phyloP scores from a whole-genome alignment of 2,888 invertebrate species.

The Anorthoa munda region DNA sequence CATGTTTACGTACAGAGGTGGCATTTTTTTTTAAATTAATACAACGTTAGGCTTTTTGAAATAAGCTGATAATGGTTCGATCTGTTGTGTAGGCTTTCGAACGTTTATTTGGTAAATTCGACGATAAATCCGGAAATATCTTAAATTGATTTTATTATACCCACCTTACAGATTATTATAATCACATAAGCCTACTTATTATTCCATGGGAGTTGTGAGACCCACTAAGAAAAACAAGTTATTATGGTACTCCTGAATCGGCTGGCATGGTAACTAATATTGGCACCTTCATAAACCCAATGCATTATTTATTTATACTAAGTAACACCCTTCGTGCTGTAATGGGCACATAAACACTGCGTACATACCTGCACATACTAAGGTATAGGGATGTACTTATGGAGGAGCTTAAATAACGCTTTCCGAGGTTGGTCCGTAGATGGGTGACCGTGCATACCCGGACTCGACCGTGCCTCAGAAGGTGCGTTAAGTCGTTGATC shows the following conservation, averaged over 20 bases:
- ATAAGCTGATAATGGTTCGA: slow-evolving; percentile 15
- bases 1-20: slow-evolving; percentile 4
- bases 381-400: too few species aligned
- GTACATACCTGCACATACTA: too few species aligned
- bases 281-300: slow-evolving; percentile 30
- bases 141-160: background rate
- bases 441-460: too few species aligned
- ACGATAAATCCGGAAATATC: background rate
- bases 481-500: too few species aligned
- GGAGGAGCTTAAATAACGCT: too few species aligned
- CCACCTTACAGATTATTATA: background rate
- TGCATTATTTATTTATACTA: slow-evolving; percentile 36
- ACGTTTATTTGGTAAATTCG: too few species aligned
- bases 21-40: too few species aligned
- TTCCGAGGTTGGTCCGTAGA: too few species aligned
- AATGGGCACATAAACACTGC: slow-evolving; percentile 13
- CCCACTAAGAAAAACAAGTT: slow-evolving; percentile 37
- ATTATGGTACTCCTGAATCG: slow-evolving; percentile 24
- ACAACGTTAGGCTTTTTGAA: slow-evolving; percentile 26
- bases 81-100: slow-evolving; percentile 9
- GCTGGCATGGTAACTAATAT: slow-evolving; percentile 26
- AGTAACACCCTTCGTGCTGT: slow-evolving; percentile 18
- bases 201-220: slow-evolving; percentile 26
- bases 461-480: too few species aligned
- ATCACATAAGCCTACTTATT: slow-evolving; percentile 24